These are phyloP conservation scores for Amphipyra tragopoginis DNA, from an alignment of 2,888 invertebrate genomes.

Conservation along the genomic window DNA sequence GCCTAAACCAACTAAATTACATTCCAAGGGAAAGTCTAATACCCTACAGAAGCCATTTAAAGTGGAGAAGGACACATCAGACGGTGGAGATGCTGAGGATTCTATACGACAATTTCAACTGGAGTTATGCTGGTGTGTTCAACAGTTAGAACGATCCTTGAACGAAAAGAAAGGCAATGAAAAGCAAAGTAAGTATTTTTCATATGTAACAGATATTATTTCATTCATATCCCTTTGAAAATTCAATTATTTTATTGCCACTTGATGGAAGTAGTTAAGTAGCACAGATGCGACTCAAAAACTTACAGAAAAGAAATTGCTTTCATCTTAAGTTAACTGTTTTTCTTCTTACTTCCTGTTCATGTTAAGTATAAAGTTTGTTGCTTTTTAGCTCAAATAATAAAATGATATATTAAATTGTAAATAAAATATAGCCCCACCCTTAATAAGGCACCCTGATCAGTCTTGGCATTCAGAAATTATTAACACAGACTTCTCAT, in stretches of 20 bases:
- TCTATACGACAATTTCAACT: slow-evolving; percentile 92
- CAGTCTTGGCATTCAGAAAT: no score
- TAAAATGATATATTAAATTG: no score
- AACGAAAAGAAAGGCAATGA: slow-evolving; percentile 90
- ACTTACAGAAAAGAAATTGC: no score
- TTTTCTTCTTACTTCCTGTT: no score
- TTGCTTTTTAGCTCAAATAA: no score
- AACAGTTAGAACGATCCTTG: slow-evolving; percentile 91
- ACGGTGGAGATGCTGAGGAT: slow-evolving; percentile 82
- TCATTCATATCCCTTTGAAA: background rate
- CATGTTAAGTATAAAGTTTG: no score
- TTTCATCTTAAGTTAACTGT: no score
- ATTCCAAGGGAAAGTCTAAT: slow-evolving; percentile 79
- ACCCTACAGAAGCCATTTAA: slow-evolving; percentile 81
- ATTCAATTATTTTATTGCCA: no score
- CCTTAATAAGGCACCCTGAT: no score
- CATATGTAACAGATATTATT: background rate
- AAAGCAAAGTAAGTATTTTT: slow-evolving; percentile 87
- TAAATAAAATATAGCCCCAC: no score
- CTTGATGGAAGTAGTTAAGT: background rate
- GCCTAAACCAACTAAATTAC: slow-evolving; percentile 86
- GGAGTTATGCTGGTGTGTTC: slow-evolving; percentile 95
- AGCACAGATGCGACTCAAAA: slow-evolving; percentile 2
- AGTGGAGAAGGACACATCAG: slow-evolving; percentile 70
- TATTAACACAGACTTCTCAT: no score